Evolutionary conservation across 2,888 invertebrate species (phyloP).

Genomic region (Ophonus ardosiacus): DNA sequence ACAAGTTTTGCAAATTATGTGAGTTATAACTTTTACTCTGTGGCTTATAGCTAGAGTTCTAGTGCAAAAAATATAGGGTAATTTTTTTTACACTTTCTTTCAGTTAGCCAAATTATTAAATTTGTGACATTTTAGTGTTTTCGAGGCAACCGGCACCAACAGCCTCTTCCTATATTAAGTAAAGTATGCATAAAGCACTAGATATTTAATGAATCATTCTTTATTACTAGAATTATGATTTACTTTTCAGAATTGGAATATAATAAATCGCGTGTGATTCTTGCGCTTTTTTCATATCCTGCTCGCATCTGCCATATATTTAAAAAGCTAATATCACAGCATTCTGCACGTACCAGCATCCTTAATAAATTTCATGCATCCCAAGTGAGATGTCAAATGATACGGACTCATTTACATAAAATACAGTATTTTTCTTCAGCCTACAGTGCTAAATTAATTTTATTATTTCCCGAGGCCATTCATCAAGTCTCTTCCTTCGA

Average conservation of each 20-base stretch:
- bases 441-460: constrained; percentile 60
- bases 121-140: too few species aligned
- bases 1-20: too few species aligned
- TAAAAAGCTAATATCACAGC: constrained; percentile 12
- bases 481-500: constrained; percentile 39
- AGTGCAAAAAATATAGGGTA: too few species aligned
- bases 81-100: too few species aligned
- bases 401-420: constrained; percentile 62
- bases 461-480: constrained; percentile 59
- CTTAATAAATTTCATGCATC: constrained; percentile 61
- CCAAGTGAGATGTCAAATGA: constrained; percentile 60
- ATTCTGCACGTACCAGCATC: constrained; percentile 42
- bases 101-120: too few species aligned
- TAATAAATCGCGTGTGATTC: neutral
- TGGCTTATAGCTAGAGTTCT: too few species aligned
- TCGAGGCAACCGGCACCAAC: too few species aligned
- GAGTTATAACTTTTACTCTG: too few species aligned
- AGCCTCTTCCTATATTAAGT: too few species aligned
- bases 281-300: neutral
- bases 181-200: too few species aligned
- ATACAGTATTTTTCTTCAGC: constrained; percentile 58
- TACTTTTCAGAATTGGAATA: neutral
- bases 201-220: too few species aligned
- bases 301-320: neutral
- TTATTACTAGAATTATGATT: neutral